Base-by-base conservation (phyloP, 2,113 vertebrate species). In the Lucifuga dentata region DNA sequence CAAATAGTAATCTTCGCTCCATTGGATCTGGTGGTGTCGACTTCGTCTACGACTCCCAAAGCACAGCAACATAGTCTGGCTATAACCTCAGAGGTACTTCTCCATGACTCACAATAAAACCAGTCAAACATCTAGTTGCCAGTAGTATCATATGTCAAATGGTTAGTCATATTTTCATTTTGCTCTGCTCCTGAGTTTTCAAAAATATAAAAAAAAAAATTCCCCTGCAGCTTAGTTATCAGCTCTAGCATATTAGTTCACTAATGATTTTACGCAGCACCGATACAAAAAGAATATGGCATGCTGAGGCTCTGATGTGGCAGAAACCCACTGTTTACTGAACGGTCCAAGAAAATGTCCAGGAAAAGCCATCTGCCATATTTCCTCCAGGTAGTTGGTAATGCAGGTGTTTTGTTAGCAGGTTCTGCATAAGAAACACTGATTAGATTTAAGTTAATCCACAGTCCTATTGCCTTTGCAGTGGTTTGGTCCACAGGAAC, bases 381-480 rank as follows among this genome's bases (percentile, higher is more conserved):
- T 73, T 81, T 89, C 68, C 58, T 58, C 58, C 26, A 11, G 32
- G 56, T 81, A 75, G 88, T 75, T 78, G 11, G 17, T 62, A 79
- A 76, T 79, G 68, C 78, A 87, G 80, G 78, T 87, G 82, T 55
- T n/a, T 74, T 51, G 58, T 75, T 61, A 62, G 52, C 49, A 66
- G 66, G 59, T 64, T 67, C 76, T 41, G 24, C 73, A 80, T 58
- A 40, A 77, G 63, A 72, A 75, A 52, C 67, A 46, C 73, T 73
- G 78, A 82, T 43, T 51, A 76, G 79, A 91, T 91, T 89, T 82
- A 73, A 59, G 63, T 50, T 89, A 90, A 91, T 90, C 86, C 79
- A 78, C 69, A 55, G 40, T 76, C 68, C 68, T 41, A 48, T 71
- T 75, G 85, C 77, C 68, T 79, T 58, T 64, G 41, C 52, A 73